phyloP scores from a whole-genome alignment of 1,140 invertebrate genomes.

The Euura saliciscinereae region DNA sequence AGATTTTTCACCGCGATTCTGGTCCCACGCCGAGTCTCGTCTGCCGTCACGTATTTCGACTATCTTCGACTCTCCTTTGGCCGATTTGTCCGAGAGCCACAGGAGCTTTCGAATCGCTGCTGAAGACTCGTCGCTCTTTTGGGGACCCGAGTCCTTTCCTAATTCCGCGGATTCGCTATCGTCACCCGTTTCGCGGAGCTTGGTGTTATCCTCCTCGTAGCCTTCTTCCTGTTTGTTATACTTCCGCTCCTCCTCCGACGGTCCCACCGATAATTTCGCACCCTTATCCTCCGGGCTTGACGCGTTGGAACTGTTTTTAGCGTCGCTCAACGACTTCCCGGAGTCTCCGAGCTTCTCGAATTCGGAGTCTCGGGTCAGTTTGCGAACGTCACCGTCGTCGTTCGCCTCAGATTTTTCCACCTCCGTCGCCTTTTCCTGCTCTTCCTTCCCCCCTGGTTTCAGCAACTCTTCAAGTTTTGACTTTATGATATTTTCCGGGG shows the following conservation, averaged over 20 bases:
- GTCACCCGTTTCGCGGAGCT: too few relatives aligned
- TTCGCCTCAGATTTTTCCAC: neutral
- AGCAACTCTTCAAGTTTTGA: neutral
- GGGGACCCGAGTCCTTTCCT: too few relatives aligned
- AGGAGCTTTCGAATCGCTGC: neutral
- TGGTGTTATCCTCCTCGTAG: too few relatives aligned
- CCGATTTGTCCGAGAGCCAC: neutral
- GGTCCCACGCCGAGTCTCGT: slow-evolving; percentile 7
- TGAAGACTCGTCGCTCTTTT: neutral
- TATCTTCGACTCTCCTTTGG: neutral
- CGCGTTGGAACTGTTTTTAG: neutral
- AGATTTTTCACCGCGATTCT: neutral
- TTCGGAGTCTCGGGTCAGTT: neutral
- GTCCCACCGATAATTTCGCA: neutral
- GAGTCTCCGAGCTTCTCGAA: neutral
- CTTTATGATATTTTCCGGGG: neutral
- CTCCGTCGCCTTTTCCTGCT: neutral
- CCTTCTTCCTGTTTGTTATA: neutral
- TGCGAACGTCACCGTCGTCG: neutral
- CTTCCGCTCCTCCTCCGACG: neutral
- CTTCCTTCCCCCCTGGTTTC: neutral
- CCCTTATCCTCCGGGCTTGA: neutral
- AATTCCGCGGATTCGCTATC: too few relatives aligned
- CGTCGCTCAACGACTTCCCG: too few relatives aligned
- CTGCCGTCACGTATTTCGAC: neutral